Evolutionary conservation across 2,888 invertebrate species (phyloP).

Genomic region (Campoplex capitator): DNA sequence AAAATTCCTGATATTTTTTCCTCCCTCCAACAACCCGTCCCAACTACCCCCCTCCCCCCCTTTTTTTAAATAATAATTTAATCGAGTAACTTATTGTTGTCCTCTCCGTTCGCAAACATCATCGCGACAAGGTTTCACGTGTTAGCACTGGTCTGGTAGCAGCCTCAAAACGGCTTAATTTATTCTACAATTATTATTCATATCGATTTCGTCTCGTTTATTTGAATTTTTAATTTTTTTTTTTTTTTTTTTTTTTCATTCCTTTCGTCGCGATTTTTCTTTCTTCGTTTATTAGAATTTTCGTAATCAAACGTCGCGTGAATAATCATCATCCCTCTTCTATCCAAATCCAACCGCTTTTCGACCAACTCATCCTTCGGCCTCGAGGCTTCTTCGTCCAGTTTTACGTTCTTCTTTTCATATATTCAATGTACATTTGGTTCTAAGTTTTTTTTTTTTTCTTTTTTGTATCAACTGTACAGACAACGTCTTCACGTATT

Average conservation of each 20-base stretch:
- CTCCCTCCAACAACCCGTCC: constrained; percentile 33
- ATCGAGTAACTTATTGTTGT: constrained; percentile 70
- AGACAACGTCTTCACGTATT: constrained; percentile 24
- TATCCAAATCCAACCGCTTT: constrained; percentile 15
- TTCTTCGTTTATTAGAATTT: constrained; percentile 23
- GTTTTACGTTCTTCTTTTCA: background rate
- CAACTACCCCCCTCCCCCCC: constrained; percentile 50
- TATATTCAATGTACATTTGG: constrained; percentile 32
- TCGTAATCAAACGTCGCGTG: constrained; percentile 57
- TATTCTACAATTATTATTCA: constrained; percentile 78
- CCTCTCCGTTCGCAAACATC: constrained; percentile 76
- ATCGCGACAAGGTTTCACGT: constrained; percentile 75
- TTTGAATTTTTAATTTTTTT: constrained; percentile 59
- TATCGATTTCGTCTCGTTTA: constrained; percentile 69
- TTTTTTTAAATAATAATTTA: constrained; percentile 68
- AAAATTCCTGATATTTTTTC: background rate
- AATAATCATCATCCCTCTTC: constrained; percentile 59
- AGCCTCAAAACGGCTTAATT: constrained; percentile 79
- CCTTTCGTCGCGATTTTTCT: constrained; percentile 36
- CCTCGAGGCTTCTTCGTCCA: constrained; percentile 3
- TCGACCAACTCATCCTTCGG: constrained; percentile 10
- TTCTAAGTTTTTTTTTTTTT: background rate
- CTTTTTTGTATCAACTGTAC: background rate
- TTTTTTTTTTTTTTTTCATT: constrained; percentile 43
- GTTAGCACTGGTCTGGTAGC: constrained; percentile 73